Evolutionary conservation across 2,113 vertebrate species (phyloP), one percentile per base, ranked within the genome.

Genomic region (Alligator sinensis): DNA sequence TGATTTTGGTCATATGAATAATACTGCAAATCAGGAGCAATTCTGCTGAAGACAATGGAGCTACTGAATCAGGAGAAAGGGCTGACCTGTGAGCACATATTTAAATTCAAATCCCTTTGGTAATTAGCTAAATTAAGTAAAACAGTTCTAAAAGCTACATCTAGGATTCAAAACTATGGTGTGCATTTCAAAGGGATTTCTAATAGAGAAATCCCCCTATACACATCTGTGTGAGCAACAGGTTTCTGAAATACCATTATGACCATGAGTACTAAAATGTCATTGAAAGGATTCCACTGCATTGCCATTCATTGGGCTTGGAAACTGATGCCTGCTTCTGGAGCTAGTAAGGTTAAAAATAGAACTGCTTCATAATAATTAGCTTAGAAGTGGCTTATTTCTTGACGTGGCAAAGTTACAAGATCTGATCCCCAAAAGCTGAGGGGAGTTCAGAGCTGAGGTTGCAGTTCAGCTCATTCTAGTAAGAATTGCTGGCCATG

Each of bases 1-100:
- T 90, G 59, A 88, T 75, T 84, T 72, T 94, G 83, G 64, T 91
- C 92, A 88, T 64, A 54, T 81, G 92, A 82, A 47, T 86, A 91
- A 86, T 91, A 82, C 24, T 54, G 30, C 72, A 57, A 84, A 80
- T 3, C 13, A 21, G 55, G 47, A 57, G 89, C 90, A 93, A 80
- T 7, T 55, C 80, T 74, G 55, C 1, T 15, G 77, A 94, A 90
- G 77, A 6, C 82, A 89, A 68, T 5, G 5, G 5, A 1, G 21
- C 28, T 82, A 34, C 80, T 90, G 87, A 87, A 86, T 92, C 25
- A 81, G 28, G 76, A 66, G 66, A 91, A 77, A 1, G 25, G 54
- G 64, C 30, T 22, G 19, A 84, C 84, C 59, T 55, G 80, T 0
- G 17, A 81, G 70, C 47, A 63, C 57, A 88, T 64, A 79, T 84